phyloP scores from a whole-genome alignment of 1,140 invertebrate species.

The Chionoecetes opilio region DNA sequence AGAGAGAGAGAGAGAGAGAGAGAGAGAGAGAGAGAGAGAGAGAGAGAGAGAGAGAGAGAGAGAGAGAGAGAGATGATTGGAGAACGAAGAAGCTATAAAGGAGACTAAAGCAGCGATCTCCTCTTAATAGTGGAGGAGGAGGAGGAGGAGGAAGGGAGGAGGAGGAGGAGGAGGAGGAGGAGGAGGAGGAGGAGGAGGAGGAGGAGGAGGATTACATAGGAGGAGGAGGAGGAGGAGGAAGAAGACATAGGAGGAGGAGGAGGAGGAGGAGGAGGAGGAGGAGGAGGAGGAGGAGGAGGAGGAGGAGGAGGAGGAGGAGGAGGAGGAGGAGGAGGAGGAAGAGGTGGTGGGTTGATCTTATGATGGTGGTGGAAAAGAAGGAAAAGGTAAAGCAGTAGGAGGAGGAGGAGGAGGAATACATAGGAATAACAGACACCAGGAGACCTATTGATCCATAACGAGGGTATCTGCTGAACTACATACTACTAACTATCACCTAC shows the following conservation, averaged over 20 bases:
- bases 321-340: not conserved
- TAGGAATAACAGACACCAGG: no score
- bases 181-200: not conserved
- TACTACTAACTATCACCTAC: no score
- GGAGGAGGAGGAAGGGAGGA: not conserved
- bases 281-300: not conserved
- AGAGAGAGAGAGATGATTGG: not conserved
- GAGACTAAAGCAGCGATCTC: constrained; percentile 1
- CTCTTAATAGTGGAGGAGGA: constrained; percentile 16
- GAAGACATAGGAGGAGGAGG: not conserved
- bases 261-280: not conserved
- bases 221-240: not conserved
- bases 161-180: not conserved
- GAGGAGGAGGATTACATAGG: not conserved
- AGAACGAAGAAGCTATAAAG: not conserved
- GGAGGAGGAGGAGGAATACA: constrained; percentile 33
- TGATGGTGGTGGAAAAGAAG: not conserved
- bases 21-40: no score
- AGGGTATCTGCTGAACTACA: no score
- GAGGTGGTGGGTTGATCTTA: not conserved
- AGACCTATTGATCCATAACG: no score
- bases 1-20: not conserved
- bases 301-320: not conserved
- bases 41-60: not conserved
- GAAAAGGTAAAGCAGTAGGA: not conserved